Conservation (phyloP, 1,140 invertebrate species). For the Trichonephila clavata region DNA sequence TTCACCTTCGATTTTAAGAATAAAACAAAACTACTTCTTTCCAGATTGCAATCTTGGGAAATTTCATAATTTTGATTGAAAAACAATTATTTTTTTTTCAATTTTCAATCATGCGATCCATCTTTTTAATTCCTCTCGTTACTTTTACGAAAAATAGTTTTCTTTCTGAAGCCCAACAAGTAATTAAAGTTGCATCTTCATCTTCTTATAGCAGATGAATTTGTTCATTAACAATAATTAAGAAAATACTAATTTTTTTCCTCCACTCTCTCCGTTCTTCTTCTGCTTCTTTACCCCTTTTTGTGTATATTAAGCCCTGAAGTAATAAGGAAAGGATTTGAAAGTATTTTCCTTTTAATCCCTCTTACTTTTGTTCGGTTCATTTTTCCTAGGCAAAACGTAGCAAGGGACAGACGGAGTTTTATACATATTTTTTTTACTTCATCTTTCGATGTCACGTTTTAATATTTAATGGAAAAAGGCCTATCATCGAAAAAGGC, state of each 20-base stretch:
- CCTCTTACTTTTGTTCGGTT: slow-evolving; percentile 43
- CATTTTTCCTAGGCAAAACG: not conserved
- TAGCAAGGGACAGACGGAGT: not conserved
- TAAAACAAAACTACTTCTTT: no score
- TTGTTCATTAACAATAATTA: slow-evolving; percentile 76
- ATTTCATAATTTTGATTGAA: slow-evolving; percentile 21
- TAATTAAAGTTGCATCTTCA: slow-evolving; percentile 74
- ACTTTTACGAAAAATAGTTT: slow-evolving; percentile 46
- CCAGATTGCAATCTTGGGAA: not conserved
- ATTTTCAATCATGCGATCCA: not conserved
- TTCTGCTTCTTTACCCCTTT: slow-evolving; percentile 40
- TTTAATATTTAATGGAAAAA: slow-evolving; percentile 76
- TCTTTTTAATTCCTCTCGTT: slow-evolving; percentile 55
- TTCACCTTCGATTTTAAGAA: no score
- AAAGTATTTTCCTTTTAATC: slow-evolving; percentile 62
- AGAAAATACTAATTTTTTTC: slow-evolving; percentile 62
- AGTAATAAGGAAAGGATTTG: slow-evolving; percentile 69
- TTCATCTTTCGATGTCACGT: slow-evolving; percentile 3
- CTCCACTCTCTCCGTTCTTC: not conserved
- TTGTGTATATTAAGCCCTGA: slow-evolving; percentile 62
- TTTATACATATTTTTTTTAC: slow-evolving; percentile 34
- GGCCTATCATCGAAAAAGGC: slow-evolving; percentile 70
- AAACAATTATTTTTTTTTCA: slow-evolving; percentile 24
- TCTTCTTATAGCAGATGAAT: slow-evolving; percentile 72
- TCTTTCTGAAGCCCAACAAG: slow-evolving; percentile 33